Base-by-base conservation (phyloP, 2,113 vertebrate species). In the Ascaphus truei region DNA sequence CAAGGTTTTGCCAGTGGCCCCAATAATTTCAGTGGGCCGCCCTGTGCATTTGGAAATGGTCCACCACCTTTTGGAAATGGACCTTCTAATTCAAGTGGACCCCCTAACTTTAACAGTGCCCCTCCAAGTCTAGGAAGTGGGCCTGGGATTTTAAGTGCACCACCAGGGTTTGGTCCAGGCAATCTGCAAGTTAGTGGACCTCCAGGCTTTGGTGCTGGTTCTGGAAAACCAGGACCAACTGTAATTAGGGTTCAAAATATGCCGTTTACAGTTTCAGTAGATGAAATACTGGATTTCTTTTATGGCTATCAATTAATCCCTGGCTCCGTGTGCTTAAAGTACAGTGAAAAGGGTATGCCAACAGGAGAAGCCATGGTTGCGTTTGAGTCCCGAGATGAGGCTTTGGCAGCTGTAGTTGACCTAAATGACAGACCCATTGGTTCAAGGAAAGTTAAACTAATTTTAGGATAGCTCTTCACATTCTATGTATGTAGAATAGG, bases 271-370 rank as follows among this genome's bases (percentile, higher is more conserved):
- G 96, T 99, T 58, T 96, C 95, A 1, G 93, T 96, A 62, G 96
- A 98, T 81, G 97, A 99, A 84, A 98, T 99, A 75, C 85, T 99
- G 84, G 97, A 99, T 94, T 99, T 99, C 81, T 99, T 99, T 81
- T 99, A 99, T 60, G 97, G 97, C 34, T 99, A 99, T 80, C 94
- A 98, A 79, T 95, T 99, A 72, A 91, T 99, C 68, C 96, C 91
- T 58, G 94, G 95, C 58, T 99, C 97, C 13, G 95, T 99, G 23
- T 98, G 95, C 79, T 91, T 98, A 78, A 98, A 99, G 75, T 96
- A 93, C 76, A 98, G 91, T 73, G 96, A 98, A n/a, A 98, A 98
- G 81, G 96, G 96, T 68, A 87, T 98, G 85, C 95, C 97, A 66
- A 99, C 95, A 52, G 96, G 96, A 9, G 96, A 99, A 88, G 97